Conservation (phyloP, 2,797 vertebrate genomes). For the Merluccius polli region DNA sequence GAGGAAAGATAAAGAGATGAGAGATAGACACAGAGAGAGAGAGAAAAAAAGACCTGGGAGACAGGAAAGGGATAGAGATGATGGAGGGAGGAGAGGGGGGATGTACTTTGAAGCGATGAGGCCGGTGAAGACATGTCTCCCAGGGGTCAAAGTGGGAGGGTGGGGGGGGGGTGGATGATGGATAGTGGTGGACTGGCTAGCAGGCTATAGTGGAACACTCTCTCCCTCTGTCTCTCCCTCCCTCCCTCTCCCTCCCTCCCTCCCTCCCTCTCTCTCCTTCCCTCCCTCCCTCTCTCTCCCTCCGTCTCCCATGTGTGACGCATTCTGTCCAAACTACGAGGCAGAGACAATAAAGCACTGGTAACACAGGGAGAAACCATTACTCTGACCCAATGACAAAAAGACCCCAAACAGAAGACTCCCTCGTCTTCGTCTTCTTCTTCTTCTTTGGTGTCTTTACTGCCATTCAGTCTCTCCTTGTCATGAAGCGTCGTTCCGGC, state of each 20-base stretch:
- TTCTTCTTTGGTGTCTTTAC: slow-evolving; percentile 28
- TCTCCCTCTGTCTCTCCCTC: slow-evolving; percentile 8
- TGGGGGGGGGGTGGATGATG: slow-evolving; percentile 39
- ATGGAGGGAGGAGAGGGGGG: slow-evolving; percentile 34
- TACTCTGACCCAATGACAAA: background rate
- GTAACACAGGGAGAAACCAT: background rate
- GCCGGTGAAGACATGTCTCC: slow-evolving; percentile 39
- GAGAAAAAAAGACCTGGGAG: background rate
- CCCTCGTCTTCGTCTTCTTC: background rate
- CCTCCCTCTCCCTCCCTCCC: no score
- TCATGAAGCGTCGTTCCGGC: background rate
- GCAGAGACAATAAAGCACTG: background rate
- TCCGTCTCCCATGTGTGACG: slow-evolving; percentile 10
- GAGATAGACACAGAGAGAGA: slow-evolving; percentile 8
- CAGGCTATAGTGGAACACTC: slow-evolving; percentile 12
- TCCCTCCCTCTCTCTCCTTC: no score
- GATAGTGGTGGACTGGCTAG: slow-evolving; percentile 38
- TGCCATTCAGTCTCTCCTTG: slow-evolving; percentile 22
- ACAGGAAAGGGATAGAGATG: slow-evolving; percentile 7
- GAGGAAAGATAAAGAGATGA: slow-evolving; percentile 3
- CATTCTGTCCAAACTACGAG: slow-evolving; percentile 15
- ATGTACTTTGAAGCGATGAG: slow-evolving; percentile 55
- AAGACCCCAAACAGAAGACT: slow-evolving; percentile 5
- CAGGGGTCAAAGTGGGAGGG: slow-evolving; percentile 29
- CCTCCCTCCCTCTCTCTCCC: background rate